Base-by-base conservation (phyloP, 2,888 invertebrate species). In the Cerastis leucographa region DNA sequence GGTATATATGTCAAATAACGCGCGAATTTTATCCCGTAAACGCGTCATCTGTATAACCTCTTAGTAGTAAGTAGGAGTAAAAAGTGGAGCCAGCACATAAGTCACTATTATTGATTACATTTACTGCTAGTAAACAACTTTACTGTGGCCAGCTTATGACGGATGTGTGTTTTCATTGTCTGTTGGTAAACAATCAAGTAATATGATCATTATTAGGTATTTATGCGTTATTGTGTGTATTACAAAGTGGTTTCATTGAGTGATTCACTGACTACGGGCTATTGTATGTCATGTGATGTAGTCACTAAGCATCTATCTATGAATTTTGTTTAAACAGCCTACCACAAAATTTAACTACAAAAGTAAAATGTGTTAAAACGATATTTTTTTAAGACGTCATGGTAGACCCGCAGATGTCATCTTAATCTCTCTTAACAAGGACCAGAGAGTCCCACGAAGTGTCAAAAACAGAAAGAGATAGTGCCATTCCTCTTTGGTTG, bases 51-150 rank as follows among this genome's bases (percentile, higher is more conserved):
- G 69, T 42, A 25, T n/a, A 54, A 56, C 25, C 29, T 81, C 82
- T 81, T 76, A 81, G 49, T 11, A 19, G 65, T 80, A 92, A 94
- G 92, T 91, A 90, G 90, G 91, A 91, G 92, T 94, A 94, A 94
- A 94, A 95, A 92, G 90, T 92, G 88, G 86, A 91, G 88, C 90
- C 88, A 91, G 90, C 92, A 89, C 93, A 92, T 95, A 94, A 94
- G 92, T 95, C 94, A 93, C 92, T 91, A 92, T 94, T 94, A 96
- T 95, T 96, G 95, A 95, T 95, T 94, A 94, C 93, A 94, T 96
- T 94, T 95, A 95, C 94, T 92, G 92, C 91, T 90, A 94, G 93
- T 95, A 95, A 95, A 95, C 94, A 93, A 93, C 91, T 94, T 94
- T 93, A 94, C 92, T 93, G 91, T 92, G 91, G 91, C 88, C 85